Conservation (phyloP, 2,113 vertebrate genomes). For the Deroptyus accipitrinus region DNA sequence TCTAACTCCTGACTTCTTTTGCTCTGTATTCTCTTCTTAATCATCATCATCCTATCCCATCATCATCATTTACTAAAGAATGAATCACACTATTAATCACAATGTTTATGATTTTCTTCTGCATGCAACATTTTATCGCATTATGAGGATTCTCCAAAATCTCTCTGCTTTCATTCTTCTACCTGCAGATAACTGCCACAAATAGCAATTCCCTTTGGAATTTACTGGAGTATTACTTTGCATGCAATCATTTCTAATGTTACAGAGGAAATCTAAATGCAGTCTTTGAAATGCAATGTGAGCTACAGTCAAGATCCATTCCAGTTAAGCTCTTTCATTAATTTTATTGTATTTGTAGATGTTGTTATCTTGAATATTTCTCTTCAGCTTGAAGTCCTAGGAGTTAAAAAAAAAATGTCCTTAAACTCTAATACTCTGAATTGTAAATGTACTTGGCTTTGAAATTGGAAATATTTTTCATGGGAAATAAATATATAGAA, state of each 20-base stretch:
- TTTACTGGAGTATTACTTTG: background rate
- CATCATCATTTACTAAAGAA: background rate
- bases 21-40: background rate
- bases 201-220: background rate
- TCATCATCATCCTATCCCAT: background rate
- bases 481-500: background rate
- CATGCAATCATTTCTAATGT: background rate
- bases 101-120: constrained; percentile 3
- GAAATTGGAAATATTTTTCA: background rate
- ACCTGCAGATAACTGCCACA: background rate
- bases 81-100: background rate
- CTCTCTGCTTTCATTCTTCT: background rate
- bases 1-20: background rate
- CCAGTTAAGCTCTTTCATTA: background rate
- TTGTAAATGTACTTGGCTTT: background rate
- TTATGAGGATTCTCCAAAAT: background rate
- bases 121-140: background rate
- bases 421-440: background rate
- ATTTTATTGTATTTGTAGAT: background rate
- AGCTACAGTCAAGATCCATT: background rate
- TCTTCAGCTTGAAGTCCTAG: background rate
- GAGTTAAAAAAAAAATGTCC: background rate
- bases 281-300: background rate
- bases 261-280: constrained; percentile 12
- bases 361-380: background rate